Evolutionary conservation across 2,113 vertebrate species (phyloP).

Genomic region (Leptocoma aspasia): DNA sequence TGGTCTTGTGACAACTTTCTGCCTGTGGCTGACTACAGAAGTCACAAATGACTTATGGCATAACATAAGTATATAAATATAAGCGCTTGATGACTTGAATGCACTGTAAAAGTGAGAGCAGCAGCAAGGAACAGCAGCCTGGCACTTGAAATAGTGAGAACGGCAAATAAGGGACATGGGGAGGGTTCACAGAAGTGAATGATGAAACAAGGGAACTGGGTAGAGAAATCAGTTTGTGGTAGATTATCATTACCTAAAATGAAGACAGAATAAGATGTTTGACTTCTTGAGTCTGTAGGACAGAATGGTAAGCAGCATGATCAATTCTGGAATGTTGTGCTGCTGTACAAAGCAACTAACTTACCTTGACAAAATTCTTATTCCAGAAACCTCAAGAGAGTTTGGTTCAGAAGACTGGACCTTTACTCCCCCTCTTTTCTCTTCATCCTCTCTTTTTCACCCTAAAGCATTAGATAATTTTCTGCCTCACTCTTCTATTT

Average conservation of each 20-base stretch:
- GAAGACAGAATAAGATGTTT: neutral
- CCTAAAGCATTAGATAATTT: neutral
- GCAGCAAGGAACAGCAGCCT: neutral
- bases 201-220: neutral
- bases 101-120: neutral
- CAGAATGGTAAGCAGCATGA: neutral
- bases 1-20: neutral
- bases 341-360: neutral
- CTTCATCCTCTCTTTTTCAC: neutral
- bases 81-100: neutral
- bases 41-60: neutral
- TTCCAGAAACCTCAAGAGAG: neutral
- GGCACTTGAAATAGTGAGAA: neutral
- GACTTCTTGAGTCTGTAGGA: neutral
- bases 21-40: neutral
- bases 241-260: neutral
- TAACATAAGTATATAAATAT: too few relatives aligned
- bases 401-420: neutral
- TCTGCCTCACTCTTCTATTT: neutral
- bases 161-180: neutral
- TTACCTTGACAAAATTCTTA: neutral
- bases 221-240: neutral
- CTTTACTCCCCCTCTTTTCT: accelerated
- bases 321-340: neutral
- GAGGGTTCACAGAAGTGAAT: neutral